A percentile compares a stretch with the other conserved stretches of the same genome.
Conservation (phyloP, 2,888 invertebrate species). For the Lithophane ornitopus region DNA sequence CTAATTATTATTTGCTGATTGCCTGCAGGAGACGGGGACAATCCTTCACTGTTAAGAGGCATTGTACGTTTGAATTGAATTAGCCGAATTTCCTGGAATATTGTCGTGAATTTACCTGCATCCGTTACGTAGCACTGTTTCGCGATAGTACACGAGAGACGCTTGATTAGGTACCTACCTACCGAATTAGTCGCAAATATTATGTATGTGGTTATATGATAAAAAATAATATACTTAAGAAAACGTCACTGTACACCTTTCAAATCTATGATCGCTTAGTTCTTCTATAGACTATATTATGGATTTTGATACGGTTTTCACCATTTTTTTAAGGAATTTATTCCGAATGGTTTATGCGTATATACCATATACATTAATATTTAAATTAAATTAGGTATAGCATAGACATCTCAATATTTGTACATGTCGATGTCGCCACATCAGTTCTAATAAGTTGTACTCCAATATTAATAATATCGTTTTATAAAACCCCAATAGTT, state of each 20-base stretch:
- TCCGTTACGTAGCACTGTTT: too few species aligned
- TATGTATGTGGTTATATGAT: background rate
- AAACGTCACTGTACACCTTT: background rate
- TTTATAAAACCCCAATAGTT: background rate
- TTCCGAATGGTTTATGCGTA: background rate
- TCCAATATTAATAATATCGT: background rate
- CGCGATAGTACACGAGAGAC: background rate
- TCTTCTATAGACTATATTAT: background rate
- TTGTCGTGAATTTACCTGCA: conserved; percentile 4
- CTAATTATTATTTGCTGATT: conserved; percentile 46
- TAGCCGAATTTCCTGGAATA: conserved; percentile 24
- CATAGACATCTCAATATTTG: too few species aligned
- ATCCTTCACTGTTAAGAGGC: conserved; percentile 18
- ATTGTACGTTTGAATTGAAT: conserved; percentile 40
- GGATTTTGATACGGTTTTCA: background rate
- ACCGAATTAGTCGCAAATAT: background rate
- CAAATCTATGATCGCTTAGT: background rate
- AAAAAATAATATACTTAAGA: background rate
- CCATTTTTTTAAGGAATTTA: background rate
- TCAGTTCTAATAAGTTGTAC: background rate
- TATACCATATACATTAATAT: background rate
- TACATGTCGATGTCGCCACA: too few species aligned
- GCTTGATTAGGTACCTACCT: background rate
- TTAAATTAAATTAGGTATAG: background rate
- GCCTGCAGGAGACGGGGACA: conserved; percentile 21